Base-by-base conservation (phyloP, 2,797 vertebrate genomes). In the Scomberomorus guttatus region DNA sequence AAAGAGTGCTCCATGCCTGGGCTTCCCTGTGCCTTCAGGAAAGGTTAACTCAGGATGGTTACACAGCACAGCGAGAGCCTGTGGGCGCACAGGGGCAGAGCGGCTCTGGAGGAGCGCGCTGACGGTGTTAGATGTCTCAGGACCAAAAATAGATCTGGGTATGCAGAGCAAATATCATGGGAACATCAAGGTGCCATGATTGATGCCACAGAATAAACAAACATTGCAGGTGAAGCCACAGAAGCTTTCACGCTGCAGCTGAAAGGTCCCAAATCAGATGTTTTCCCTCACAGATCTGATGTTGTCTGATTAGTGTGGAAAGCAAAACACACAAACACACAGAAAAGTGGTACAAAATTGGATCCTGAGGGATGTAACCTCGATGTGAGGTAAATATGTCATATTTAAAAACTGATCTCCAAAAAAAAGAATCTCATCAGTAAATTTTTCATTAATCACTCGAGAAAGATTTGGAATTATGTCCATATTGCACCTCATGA, bases 21-120 rank as follows among this genome's bases (percentile, higher is more conserved):
- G 90, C 87, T 90, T 95, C 92, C 92, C 92, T 92, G 70, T 72
- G 90, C 88, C 90, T 96, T 94, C 92, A 92, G 85, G 92, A 97
- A 97, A 98, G 96, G 95, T 97, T 97, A 97, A 95, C 90, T 91
- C 89, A 80, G 92, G 90, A 95, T 93, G 92, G 92, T 95, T 95
- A 95, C 90, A 75, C 96, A 94, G 95, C 91, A 90, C 86, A 91
- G 94, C 82, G 77, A 88, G 94, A 79, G 91, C 61, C 87, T 75
- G 87, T 84, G 90, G 87, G 87, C 39, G 58, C 84, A 65, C 72
- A 13, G 86, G 89, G 85, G 86, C 57, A 77, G 62, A 68, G 86
- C 60, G 77, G 85, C 90, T 85, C 84, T 57, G 81, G 89, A 84
- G 86, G 85, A 79, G 82, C 61, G 3, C 15, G 29, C 85, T 77